Percentiles rank a stretch among this genome's conserved stretches.
Evolutionary conservation across 2,113 vertebrate species (phyloP).

Genomic region (Pseudorhombus dupliciocellatus): DNA sequence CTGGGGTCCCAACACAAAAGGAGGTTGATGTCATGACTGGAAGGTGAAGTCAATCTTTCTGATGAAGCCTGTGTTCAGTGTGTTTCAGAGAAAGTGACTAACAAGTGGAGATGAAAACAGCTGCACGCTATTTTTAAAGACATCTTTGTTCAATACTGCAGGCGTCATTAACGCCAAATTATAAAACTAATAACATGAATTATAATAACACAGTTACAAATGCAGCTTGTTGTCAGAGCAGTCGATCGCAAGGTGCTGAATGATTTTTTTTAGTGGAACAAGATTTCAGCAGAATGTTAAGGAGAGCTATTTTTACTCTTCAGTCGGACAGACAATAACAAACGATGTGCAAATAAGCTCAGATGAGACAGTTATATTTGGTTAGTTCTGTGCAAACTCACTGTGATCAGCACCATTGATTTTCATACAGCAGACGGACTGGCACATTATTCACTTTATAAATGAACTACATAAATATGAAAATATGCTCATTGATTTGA

Average conservation of each 20-base stretch:
- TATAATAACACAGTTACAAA: background rate
- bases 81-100: constrained; percentile 8
- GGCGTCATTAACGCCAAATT: constrained; percentile 14
- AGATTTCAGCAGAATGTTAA: constrained; percentile 16
- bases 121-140: constrained; percentile 36
- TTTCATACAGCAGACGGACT: constrained; percentile 38
- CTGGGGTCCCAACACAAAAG: too few species aligned
- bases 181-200: constrained; percentile 33
- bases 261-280: constrained; percentile 7
- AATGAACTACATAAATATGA: constrained; percentile 14
- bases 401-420: constrained; percentile 47
- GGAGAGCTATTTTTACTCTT: constrained; percentile 23
- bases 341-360: constrained; percentile 48
- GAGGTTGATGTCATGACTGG: constrained; percentile 1
- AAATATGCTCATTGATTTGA: background rate
- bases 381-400: constrained; percentile 38
- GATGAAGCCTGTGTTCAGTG: background rate
- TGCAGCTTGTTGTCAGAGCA: constrained; percentile 7
- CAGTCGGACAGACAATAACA: constrained; percentile 25
- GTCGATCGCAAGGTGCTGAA: background rate
- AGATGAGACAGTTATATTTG: constrained; percentile 51
- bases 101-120: constrained; percentile 38
- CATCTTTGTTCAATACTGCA: constrained; percentile 17
- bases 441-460: constrained; percentile 38
- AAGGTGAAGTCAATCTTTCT: background rate